Conservation (phyloP, 2,113 vertebrate genomes). For the Lota lota region DNA sequence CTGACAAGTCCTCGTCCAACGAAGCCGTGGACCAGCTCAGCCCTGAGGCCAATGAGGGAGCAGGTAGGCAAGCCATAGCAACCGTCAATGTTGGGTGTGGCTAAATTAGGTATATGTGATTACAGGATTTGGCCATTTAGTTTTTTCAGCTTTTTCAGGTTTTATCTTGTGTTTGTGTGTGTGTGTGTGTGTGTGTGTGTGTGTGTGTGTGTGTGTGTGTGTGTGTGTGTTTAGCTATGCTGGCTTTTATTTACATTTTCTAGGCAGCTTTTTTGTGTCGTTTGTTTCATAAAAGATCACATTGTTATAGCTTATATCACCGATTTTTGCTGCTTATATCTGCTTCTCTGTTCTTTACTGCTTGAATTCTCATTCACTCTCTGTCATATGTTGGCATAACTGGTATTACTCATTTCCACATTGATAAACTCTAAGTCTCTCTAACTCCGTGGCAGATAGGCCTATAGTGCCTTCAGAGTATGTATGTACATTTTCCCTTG, state of each 20-base stretch:
- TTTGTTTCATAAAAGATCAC: background rate
- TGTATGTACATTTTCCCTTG: too few species aligned
- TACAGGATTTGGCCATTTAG: too few species aligned
- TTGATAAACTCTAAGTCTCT: too few species aligned
- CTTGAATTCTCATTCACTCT: background rate
- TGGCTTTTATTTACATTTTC: background rate
- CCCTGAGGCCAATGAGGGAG: slow-evolving; percentile 69
- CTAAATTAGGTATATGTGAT: too few species aligned
- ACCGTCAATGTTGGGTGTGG: background rate
- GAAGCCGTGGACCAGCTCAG: slow-evolving; percentile 73
- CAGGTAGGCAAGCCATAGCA: slow-evolving; percentile 67
- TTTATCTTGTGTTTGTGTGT: background rate
- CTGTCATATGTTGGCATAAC: too few species aligned
- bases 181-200: background rate
- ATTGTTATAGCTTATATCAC: background rate
- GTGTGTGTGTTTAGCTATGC: too few species aligned
- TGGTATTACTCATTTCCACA: too few species aligned
- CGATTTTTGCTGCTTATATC: background rate
- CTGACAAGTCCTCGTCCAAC: slow-evolving; percentile 73
- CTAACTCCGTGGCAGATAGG: too few species aligned
- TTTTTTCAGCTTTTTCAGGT: too few species aligned
- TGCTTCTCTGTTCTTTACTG: background rate
- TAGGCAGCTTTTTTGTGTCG: slow-evolving; percentile 12
- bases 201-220: background rate
- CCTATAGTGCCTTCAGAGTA: too few species aligned